Evolutionary conservation across 2,797 vertebrate species (phyloP), one percentile per base, ranked within the genome.

Genomic region (Karalla daura): DNA sequence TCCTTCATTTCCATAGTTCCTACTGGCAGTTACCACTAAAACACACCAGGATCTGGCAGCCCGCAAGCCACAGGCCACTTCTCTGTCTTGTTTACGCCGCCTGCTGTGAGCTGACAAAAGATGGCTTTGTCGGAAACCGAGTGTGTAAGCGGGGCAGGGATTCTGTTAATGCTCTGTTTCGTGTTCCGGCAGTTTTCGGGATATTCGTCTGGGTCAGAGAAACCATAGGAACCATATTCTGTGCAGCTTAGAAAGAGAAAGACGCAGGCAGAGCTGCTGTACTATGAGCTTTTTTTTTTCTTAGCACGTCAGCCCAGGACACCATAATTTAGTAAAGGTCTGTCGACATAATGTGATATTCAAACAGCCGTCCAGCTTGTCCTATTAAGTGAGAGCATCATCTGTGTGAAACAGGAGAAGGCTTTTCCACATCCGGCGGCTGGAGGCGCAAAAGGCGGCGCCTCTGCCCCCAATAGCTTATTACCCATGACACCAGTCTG

Each of bases 21-120:
- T 17, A 3, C 63, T 58, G 58, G 44, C 68, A 66, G 50, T 28
- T 51, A 3, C 46, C 69, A 61, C 62, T 58, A 4, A 44, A 60
- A 56, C 53, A 64, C 8, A 35, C 66, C 17, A 21, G 43, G 39
- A 60, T 60, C 41, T 74, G 69, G 67, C 71, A 62, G 59, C 47
- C 61, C 12, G n/a, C 14, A 1, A 74, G 55, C 49, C 74, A 75
- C 54, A 74, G 70, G 59, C 75, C 66, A 32, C 63, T 60, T 63
- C 67, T 80, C 40, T 69, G 61, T 63, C 50, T 70, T 81, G 70
- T 74, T 62, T 53, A 41, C 59, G 54, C 47, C 64, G 69, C 76
- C 80, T 74, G 78, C 80, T 85, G 74, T 39, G 74, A 76, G 59
- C 64, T 13, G 46, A 90, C 85, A 89, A 84, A 90, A 74, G 75